Percentiles rank a stretch among this genome's conserved stretches.
phyloP scores from a whole-genome alignment of 2,113 vertebrate genomes.

The Cnemophilus loriae region DNA sequence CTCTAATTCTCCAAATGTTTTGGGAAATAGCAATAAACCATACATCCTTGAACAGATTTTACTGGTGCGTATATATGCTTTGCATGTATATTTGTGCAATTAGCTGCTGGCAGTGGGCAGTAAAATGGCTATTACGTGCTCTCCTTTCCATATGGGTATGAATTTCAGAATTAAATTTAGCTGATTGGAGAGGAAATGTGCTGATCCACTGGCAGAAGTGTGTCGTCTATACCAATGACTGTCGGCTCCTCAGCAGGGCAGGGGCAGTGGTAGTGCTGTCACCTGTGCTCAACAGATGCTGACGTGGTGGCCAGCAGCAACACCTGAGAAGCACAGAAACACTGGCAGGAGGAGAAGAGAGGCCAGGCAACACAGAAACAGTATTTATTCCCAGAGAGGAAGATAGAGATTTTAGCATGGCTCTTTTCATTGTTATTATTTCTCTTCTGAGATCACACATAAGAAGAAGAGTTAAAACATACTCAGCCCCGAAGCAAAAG shows the following conservation, averaged over 20 bases:
- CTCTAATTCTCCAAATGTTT: constrained; percentile 27
- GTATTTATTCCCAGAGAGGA: not conserved
- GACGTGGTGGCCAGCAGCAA: rapidly evolving
- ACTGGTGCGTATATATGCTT: not conserved
- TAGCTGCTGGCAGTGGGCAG: not conserved
- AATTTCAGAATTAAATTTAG: constrained; percentile 9
- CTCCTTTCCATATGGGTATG: not conserved
- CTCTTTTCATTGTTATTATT: not conserved
- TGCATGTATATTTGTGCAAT: constrained; percentile 5
- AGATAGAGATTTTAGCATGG: not conserved
- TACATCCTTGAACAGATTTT: constrained; percentile 12
- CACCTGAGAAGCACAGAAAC: not conserved
- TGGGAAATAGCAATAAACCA: not conserved
- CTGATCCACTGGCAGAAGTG: not conserved
- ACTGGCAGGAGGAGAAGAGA: not conserved
- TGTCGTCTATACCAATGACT: not conserved
- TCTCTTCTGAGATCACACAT: not conserved
- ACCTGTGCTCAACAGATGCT: not conserved
- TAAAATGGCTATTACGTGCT: not conserved
- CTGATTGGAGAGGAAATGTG: not conserved
- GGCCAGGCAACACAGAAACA: not conserved
- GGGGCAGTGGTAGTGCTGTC: not conserved
- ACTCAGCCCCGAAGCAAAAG: not conserved
- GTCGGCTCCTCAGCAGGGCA: not conserved
- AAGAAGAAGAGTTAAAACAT: not conserved